Evolutionary conservation across 2,888 invertebrate species (phyloP).

Genomic region (Amblyjoppa fuscipennis): DNA sequence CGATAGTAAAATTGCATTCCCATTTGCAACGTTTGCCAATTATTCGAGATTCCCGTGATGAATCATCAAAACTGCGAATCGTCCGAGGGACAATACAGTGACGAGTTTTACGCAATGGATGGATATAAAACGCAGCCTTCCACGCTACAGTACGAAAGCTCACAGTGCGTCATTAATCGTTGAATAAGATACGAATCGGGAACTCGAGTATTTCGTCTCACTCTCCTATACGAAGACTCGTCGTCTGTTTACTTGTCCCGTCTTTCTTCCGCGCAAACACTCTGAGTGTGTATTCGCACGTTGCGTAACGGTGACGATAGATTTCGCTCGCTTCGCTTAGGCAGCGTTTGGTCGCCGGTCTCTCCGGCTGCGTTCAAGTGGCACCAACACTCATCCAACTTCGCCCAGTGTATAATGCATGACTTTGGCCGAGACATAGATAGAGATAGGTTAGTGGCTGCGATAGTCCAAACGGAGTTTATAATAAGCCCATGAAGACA

Average conservation of each 20-base stretch:
- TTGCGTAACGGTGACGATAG: slow-evolving; percentile 21
- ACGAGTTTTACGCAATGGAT: neutral
- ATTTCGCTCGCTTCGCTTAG: neutral
- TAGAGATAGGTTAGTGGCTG: slow-evolving; percentile 49
- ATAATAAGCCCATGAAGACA: neutral
- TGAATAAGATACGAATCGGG: slow-evolving; percentile 21
- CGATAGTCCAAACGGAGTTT: neutral
- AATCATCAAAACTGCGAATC: no score
- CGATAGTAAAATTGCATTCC: no score
- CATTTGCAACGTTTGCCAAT: no score
- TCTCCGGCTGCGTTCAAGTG: neutral
- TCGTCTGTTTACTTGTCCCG: neutral
- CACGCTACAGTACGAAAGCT: neutral
- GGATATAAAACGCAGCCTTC: neutral
- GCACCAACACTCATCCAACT: neutral
- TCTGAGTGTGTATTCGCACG: neutral
- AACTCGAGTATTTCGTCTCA: neutral
- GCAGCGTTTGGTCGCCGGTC: neutral
- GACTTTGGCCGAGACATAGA: slow-evolving; percentile 46
- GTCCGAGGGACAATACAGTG: no score
- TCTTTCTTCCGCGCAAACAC: neutral
- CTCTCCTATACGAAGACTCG: neutral
- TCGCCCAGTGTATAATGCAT: neutral
- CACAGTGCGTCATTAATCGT: neutral
- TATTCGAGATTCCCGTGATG: no score